phyloP scores from a whole-genome alignment of 2,113 vertebrate genomes.

The Meles meles region DNA sequence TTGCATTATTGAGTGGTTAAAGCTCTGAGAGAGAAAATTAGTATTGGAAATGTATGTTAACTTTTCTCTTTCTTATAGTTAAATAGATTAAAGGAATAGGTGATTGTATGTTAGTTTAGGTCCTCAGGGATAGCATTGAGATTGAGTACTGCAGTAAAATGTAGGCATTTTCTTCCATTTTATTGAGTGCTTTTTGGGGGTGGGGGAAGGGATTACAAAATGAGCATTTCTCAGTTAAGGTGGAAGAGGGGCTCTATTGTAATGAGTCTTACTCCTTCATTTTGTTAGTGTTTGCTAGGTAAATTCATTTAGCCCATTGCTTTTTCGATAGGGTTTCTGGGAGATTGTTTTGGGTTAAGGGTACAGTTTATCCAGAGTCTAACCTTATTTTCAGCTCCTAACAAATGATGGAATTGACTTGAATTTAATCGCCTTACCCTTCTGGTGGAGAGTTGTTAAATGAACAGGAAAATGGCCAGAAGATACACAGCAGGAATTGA shows the following conservation, averaged over 20 bases:
- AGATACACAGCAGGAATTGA: constrained; percentile 34
- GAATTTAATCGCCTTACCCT: constrained; percentile 12
- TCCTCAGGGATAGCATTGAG: background rate
- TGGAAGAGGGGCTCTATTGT: background rate
- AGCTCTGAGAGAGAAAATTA: constrained; percentile 19
- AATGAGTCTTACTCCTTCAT: background rate
- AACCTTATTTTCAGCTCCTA: constrained; percentile 41
- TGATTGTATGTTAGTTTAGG: background rate
- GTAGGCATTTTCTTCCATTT: constrained; percentile 27
- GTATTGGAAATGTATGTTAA: background rate
- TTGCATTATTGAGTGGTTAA: background rate
- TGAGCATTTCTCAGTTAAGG: background rate
- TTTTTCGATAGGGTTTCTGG: constrained; percentile 14
- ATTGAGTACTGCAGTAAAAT: background rate
- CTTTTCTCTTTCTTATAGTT: background rate
- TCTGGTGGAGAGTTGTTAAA: constrained; percentile 47
- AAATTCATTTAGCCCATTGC: constrained; percentile 3
- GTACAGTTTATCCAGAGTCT: background rate
- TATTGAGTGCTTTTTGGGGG: background rate
- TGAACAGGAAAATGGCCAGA: constrained; percentile 51
- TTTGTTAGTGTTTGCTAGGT: constrained; percentile 36
- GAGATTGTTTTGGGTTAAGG: constrained; percentile 42
- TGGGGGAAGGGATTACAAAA: constrained; percentile 13
- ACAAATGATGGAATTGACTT: constrained; percentile 47
- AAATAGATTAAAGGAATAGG: background rate